Percentiles rank a stretch among this genome's conserved stretches.
Evolutionary conservation across 2,797 vertebrate genomes (phyloP).

Genomic region (Pipistrellus pygmaeus): DNA sequence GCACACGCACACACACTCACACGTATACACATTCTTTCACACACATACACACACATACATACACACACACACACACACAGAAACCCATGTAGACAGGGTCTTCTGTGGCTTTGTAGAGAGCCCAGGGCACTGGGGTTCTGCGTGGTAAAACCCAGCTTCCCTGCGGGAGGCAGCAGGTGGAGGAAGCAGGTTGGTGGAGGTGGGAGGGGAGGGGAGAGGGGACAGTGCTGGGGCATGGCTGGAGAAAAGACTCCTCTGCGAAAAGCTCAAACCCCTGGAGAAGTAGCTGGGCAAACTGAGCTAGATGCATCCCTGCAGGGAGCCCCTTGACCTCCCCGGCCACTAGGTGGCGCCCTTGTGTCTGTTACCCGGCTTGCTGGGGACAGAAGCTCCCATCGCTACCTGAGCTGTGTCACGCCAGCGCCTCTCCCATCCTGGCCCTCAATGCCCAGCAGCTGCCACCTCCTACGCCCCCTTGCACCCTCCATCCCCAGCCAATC

Average conservation of each 20-base stretch:
- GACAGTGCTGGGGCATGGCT: neutral
- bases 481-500: neutral
- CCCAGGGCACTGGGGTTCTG: neutral
- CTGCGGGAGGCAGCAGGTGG: neutral
- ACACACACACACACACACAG: neutral
- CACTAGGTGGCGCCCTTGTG: neutral
- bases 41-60: neutral
- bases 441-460: neutral
- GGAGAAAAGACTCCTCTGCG: neutral
- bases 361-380: neutral
- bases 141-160: neutral
- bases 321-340: neutral
- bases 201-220: too few species aligned
- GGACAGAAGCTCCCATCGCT: too few species aligned
- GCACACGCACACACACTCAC: neutral
- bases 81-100: neutral
- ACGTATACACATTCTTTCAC: too few species aligned
- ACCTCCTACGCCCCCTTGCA: neutral
- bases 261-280: neutral
- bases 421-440: neutral
- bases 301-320: neutral
- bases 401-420: neutral
- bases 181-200: neutral
- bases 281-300: neutral
- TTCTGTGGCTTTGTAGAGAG: neutral